Evolutionary conservation across 2,113 vertebrate species (phyloP).

Genomic region (Syngnathus typhle): DNA sequence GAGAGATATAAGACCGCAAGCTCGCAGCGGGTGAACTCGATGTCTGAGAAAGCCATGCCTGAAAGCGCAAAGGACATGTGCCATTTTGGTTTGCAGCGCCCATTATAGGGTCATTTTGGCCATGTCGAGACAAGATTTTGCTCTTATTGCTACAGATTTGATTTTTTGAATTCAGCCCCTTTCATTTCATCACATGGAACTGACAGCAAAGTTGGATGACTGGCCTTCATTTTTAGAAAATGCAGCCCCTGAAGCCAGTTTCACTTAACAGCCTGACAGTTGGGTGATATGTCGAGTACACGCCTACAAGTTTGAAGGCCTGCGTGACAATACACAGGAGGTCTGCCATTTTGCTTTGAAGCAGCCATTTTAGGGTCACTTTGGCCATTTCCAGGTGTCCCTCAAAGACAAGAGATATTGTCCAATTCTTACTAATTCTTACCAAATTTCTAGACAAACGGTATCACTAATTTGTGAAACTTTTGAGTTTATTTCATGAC

Average conservation of each 20-base stretch:
- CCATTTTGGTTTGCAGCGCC: neutral
- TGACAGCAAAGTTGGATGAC: no score
- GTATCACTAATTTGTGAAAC: neutral
- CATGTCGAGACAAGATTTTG: neutral
- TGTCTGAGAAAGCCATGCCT: no score
- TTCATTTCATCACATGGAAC: no score
- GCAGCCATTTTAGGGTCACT: neutral
- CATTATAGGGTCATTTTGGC: neutral
- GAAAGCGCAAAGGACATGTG: neutral
- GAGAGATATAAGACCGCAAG: no score
- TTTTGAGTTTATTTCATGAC: neutral
- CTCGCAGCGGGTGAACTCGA: no score
- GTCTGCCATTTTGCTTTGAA: neutral
- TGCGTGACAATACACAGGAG: neutral
- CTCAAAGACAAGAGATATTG: neutral
- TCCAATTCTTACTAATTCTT: neutral
- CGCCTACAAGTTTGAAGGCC: no score
- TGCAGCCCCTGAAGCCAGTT: no score
- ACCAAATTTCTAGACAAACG: neutral
- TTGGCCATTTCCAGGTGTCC: neutral
- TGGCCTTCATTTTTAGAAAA: no score
- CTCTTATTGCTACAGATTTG: no score
- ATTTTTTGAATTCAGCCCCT: no score
- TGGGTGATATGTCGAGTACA: neutral
- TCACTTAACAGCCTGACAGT: neutral